phyloP scores from a whole-genome alignment of 2,113 vertebrate genomes.

The Ia io region DNA sequence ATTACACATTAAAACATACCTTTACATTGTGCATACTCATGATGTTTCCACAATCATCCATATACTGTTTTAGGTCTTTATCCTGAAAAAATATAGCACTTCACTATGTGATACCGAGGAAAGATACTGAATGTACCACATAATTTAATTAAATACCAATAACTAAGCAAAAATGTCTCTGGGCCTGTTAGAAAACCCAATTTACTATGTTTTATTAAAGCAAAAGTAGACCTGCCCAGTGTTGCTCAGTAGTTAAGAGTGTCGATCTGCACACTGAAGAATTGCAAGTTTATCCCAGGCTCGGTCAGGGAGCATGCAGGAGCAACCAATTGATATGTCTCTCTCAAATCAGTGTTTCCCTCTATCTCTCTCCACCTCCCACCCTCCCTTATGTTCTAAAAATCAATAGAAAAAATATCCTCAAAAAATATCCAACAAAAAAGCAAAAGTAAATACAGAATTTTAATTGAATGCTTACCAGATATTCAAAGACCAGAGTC shows the following conservation, averaged over 20 bases:
- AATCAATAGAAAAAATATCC: neutral
- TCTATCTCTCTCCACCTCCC: neutral
- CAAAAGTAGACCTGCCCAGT: neutral
- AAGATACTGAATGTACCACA: neutral
- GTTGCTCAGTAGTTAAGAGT: neutral
- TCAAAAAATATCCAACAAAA: neutral
- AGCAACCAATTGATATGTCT: neutral
- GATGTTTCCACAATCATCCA: constrained; percentile 99
- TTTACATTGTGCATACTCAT: constrained; percentile 99
- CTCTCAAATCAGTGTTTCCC: neutral
- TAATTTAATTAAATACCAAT: constrained; percentile 16
- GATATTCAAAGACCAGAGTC: constrained; percentile 97
- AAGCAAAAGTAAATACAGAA: constrained; percentile 21
- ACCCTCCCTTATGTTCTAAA: neutral
- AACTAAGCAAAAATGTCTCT: constrained; percentile 14
- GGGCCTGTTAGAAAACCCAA: neutral
- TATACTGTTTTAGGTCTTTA: constrained; percentile 99
- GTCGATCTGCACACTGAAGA: neutral
- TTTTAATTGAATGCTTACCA: constrained; percentile 86
- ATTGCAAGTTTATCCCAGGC: neutral
- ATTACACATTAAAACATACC: constrained; percentile 79
- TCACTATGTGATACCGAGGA: neutral
- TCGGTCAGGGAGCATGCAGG: no score
- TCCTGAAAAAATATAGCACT: constrained; percentile 85
- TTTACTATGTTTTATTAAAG: constrained; percentile 22